Evolutionary conservation across 1,140 invertebrate species (phyloP).

Genomic region (Papilio glaucus): DNA sequence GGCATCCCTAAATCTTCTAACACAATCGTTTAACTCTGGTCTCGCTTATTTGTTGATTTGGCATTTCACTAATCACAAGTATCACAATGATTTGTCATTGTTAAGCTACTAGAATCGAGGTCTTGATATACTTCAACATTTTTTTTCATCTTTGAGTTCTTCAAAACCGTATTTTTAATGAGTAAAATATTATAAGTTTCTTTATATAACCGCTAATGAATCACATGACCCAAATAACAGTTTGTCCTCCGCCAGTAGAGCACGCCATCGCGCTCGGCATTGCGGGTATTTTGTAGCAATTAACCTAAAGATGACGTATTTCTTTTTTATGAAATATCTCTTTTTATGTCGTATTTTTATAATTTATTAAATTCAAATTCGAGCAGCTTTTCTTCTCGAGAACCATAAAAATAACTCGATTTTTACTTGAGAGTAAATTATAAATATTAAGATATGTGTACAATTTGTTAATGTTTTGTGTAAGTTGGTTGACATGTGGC

Average conservation of each 20-base stretch:
- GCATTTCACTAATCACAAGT: no score
- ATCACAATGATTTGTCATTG: background rate
- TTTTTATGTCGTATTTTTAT: constrained; percentile 7
- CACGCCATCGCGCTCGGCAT: constrained; percentile 19
- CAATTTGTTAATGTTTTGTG: no score
- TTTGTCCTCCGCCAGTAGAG: constrained; percentile 14
- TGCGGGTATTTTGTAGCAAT: constrained; percentile 18
- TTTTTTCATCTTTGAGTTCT: background rate
- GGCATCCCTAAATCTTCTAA: no score
- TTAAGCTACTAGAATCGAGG: background rate
- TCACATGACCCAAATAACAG: constrained; percentile 21
- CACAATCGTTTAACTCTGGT: no score
- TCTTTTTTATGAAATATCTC: constrained; percentile 1
- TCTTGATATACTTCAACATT: background rate
- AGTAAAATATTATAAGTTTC: constrained; percentile 6
- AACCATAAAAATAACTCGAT: no score
- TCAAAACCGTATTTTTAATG: constrained; percentile 10
- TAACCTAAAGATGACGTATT: constrained; percentile 16
- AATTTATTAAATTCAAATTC: background rate
- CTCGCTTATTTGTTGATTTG: no score
- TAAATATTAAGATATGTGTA: no score
- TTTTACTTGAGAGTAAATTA: no score
- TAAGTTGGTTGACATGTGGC: no score
- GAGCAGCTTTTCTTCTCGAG: background rate
- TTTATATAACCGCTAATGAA: constrained; percentile 14